Conservation (phyloP, 2,797 vertebrate species). For the Zalophus californianus region DNA sequence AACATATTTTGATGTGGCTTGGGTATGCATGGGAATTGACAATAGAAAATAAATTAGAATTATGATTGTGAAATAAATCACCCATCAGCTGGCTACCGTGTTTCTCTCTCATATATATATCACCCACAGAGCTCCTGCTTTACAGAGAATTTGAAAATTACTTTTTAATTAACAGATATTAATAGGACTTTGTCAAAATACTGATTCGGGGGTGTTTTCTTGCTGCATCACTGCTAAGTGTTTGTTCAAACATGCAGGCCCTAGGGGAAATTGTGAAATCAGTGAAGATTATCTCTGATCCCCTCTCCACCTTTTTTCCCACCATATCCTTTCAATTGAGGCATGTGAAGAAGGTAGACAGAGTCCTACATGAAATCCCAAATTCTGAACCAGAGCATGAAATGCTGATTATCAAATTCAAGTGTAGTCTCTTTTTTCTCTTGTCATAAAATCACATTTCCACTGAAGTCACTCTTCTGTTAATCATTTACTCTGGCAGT, state of each 20-base stretch:
- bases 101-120: constrained; percentile 23
- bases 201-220: constrained; percentile 67
- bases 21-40: constrained; percentile 9
- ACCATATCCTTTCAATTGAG: constrained; percentile 1
- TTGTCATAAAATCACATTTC: constrained; percentile 46
- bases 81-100: constrained; percentile 37
- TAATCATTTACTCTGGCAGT: constrained; percentile 67
- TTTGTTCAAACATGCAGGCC: constrained; percentile 66
- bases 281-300: constrained; percentile 42
- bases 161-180: constrained; percentile 69
- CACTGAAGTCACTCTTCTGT: constrained; percentile 55
- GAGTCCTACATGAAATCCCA: neutral
- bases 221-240: constrained; percentile 49
- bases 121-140: constrained; percentile 28
- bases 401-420: constrained; percentile 60
- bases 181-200: constrained; percentile 70
- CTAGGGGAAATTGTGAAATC: constrained; percentile 62
- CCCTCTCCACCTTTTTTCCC: neutral
- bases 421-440: constrained; percentile 49
- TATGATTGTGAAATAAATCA: constrained; percentile 42
- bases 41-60: constrained; percentile 65
- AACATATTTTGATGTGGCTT: constrained; percentile 39
- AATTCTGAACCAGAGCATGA: constrained; percentile 29
- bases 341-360: constrained; percentile 24
- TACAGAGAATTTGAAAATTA: constrained; percentile 68